phyloP scores from a whole-genome alignment of 1,140 invertebrate genomes.

The Hydropsyche tenuis region DNA sequence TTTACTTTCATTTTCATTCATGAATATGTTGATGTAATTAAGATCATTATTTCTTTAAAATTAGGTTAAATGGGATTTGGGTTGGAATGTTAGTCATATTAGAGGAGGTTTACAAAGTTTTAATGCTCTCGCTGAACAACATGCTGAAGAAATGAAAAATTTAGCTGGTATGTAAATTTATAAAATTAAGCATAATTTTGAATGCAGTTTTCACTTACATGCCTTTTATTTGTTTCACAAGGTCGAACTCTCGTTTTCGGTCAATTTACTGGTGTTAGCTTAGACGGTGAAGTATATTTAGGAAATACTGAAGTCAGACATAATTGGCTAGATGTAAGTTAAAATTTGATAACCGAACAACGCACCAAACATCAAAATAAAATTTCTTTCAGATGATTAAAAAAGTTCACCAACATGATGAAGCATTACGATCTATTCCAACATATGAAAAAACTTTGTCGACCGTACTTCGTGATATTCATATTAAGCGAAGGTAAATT shows the following conservation, averaged over 20 bases:
- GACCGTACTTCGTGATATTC: constrained; percentile 78
- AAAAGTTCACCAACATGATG: constrained; percentile 79
- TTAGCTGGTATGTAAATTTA: constrained; percentile 62
- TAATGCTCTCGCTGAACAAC: constrained; percentile 72
- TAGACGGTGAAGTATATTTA: constrained; percentile 86
- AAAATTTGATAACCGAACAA: neutral
- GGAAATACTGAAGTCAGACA: constrained; percentile 89
- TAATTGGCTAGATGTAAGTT: constrained; percentile 85
- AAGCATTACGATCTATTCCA: constrained; percentile 75
- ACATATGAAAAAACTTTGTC: constrained; percentile 84
- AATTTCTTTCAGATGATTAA: constrained; percentile 73
- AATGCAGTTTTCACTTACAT: neutral
- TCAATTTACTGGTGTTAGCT: constrained; percentile 84
- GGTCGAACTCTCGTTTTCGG: constrained; percentile 82
- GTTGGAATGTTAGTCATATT: constrained; percentile 88
- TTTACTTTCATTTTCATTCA: constrained; percentile 51
- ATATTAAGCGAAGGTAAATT: constrained; percentile 78
- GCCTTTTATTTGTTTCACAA: constrained; percentile 48
- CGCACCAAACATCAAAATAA: neutral
- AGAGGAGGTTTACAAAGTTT: constrained; percentile 83
- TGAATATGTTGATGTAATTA: neutral
- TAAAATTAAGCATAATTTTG: too few species aligned
- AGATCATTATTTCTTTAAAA: constrained; percentile 7
- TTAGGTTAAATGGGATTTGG: constrained; percentile 72
- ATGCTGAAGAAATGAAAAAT: constrained; percentile 71